Conservation (phyloP, 2,888 invertebrate genomes). For the Chymomyza fuscimana region DNA sequence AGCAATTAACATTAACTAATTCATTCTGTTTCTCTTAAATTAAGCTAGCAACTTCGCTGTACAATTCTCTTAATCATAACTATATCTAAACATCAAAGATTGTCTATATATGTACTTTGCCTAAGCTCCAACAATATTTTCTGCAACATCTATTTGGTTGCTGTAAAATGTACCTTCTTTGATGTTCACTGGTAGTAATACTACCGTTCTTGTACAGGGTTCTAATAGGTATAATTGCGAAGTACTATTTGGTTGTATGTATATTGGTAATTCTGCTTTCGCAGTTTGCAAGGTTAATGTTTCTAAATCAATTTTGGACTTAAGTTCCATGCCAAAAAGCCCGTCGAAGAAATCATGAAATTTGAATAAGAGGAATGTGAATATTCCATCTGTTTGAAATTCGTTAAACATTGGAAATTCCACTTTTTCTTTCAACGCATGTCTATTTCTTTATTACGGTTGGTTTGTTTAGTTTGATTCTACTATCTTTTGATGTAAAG, state of each 20-base stretch:
- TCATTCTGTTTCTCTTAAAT: no score
- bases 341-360: background rate
- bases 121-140: no score
- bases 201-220: background rate
- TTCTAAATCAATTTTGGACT: background rate
- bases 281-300: background rate
- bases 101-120: no score
- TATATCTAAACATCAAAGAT: no score
- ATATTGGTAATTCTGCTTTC: background rate
- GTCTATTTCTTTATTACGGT: background rate
- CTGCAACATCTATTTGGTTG: background rate
- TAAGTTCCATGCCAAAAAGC: no score
- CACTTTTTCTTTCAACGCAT: background rate
- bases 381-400: background rate
- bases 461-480: background rate
- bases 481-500: constrained; percentile 3
- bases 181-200: background rate
- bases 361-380: background rate
- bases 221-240: background rate
- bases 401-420: background rate
- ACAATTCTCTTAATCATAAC: no score
- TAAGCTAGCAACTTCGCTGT: no score
- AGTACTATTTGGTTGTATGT: background rate
- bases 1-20: no score
- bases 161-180: background rate